Conservation (phyloP, 2,888 invertebrate species). For the Tinea pellionella region DNA sequence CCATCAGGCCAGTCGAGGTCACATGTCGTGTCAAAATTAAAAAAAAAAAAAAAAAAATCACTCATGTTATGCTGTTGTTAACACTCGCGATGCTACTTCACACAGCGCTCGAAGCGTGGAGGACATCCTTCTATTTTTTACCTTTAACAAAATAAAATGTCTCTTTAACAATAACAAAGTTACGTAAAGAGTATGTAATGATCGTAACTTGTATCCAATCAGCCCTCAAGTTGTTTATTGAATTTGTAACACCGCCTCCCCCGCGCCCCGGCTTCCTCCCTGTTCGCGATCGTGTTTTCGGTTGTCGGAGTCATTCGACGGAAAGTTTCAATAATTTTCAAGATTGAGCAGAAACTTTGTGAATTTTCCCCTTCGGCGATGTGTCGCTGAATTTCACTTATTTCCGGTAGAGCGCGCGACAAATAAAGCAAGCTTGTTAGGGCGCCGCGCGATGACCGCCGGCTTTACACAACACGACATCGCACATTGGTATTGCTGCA, state of each 20-base stretch:
- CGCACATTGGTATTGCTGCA: too few relatives aligned
- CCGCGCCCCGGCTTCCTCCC: neutral
- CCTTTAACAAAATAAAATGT: too few relatives aligned
- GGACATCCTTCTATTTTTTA: too few relatives aligned
- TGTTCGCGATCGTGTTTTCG: neutral
- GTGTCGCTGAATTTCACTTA: slow-evolving; percentile 6
- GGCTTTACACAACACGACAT: neutral
- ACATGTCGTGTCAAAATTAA: too few relatives aligned
- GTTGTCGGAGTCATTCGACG: neutral
- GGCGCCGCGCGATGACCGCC: neutral
- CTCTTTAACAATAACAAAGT: too few relatives aligned
- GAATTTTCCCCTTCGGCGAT: slow-evolving; percentile 5
- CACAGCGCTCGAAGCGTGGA: too few relatives aligned
- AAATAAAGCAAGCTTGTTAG: slow-evolving; percentile 9
- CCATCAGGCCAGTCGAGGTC: too few relatives aligned
- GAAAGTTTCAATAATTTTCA: slow-evolving; percentile 10
- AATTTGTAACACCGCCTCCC: neutral
- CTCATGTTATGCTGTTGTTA: too few relatives aligned
- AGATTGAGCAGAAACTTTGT: slow-evolving; percentile 10
- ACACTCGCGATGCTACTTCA: too few relatives aligned
- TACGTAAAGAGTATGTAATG: too few relatives aligned
- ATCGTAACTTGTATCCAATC: neutral
- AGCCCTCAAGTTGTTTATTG: slow-evolving; percentile 5
- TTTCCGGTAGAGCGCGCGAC: neutral
- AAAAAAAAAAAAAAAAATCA: too few relatives aligned